Percentiles rank a stretch among this genome's conserved stretches.
Conservation (phyloP, 2,797 vertebrate genomes). For the Phyllotis vaccarum region DNA sequence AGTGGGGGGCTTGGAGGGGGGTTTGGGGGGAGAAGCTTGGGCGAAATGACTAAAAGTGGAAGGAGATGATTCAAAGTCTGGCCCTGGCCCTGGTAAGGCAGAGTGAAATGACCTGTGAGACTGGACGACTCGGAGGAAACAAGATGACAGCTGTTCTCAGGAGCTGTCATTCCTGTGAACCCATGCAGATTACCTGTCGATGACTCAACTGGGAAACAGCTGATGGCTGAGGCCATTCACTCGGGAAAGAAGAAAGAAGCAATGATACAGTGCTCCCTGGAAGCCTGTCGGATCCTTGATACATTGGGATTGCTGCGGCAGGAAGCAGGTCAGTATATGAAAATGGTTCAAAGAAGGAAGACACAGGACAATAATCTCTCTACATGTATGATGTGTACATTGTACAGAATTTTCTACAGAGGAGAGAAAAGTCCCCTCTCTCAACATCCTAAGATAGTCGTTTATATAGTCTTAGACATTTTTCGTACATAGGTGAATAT, state of each 20-base stretch:
- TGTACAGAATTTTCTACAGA: constrained; percentile 19
- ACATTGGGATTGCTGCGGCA: constrained; percentile 96
- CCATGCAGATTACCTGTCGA: constrained; percentile 94
- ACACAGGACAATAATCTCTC: too few species aligned
- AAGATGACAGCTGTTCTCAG: not conserved
- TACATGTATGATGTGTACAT: constrained; percentile 12
- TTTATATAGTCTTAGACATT: constrained; percentile 16
- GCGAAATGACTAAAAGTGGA: not conserved
- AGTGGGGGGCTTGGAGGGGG: not conserved
- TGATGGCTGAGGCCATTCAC: constrained; percentile 96
- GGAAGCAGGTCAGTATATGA: constrained; percentile 92
- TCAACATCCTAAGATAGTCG: not conserved
- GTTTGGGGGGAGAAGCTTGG: too few species aligned
- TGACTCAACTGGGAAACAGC: constrained; percentile 94
- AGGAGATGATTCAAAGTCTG: constrained; percentile 14
- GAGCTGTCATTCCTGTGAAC: constrained; percentile 58
- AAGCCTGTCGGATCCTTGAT: constrained; percentile 97
- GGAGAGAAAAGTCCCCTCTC: constrained; percentile 24
- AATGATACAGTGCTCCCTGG: constrained; percentile 94
- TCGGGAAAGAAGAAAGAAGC: constrained; percentile 97
- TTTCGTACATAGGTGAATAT: not conserved
- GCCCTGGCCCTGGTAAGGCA: not conserved
- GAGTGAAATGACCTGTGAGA: constrained; percentile 22
- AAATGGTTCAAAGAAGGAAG: not conserved
- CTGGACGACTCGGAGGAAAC: constrained; percentile 13